phyloP scores from a whole-genome alignment of 2,797 vertebrate species.

The Lycodopsis pacificus region DNA sequence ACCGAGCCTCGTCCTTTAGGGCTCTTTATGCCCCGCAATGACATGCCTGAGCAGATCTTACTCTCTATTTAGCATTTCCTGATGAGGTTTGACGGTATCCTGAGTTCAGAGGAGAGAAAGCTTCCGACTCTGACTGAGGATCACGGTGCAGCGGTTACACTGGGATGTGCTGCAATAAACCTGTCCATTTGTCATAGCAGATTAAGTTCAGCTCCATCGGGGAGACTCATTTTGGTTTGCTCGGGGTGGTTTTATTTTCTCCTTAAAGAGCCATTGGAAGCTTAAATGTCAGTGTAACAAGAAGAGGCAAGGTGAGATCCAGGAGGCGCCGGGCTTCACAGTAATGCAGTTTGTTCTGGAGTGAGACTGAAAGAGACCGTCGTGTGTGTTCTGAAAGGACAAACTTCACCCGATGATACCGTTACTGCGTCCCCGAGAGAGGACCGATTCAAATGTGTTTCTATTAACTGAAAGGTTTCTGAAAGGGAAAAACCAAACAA shows the following conservation, averaged over 20 bases:
- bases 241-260: slow-evolving; percentile 10
- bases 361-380: background rate
- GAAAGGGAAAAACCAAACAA: slow-evolving; percentile 12
- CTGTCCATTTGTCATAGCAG: slow-evolving; percentile 37
- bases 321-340: background rate
- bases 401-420: background rate
- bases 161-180: slow-evolving; percentile 33
- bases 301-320: background rate
- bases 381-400: background rate
- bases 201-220: slow-evolving; percentile 40
- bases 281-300: slow-evolving; percentile 30
- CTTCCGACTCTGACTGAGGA: slow-evolving; percentile 10
- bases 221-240: slow-evolving; percentile 32
- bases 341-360: background rate
- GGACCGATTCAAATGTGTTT: background rate
- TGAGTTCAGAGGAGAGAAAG: slow-evolving; percentile 28
- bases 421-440: background rate
- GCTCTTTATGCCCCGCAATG: background rate
- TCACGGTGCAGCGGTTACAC: slow-evolving; percentile 20
- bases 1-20: background rate
- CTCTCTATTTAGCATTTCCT: background rate
- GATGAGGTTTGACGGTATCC: slow-evolving; percentile 20
- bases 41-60: background rate
- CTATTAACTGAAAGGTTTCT: background rate
- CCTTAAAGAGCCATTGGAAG: slow-evolving; percentile 8